A percentile compares a stretch with the other conserved stretches of the same genome.
Evolutionary conservation across 2,113 vertebrate genomes (phyloP).

Genomic region (Polypterus senegalus): DNA sequence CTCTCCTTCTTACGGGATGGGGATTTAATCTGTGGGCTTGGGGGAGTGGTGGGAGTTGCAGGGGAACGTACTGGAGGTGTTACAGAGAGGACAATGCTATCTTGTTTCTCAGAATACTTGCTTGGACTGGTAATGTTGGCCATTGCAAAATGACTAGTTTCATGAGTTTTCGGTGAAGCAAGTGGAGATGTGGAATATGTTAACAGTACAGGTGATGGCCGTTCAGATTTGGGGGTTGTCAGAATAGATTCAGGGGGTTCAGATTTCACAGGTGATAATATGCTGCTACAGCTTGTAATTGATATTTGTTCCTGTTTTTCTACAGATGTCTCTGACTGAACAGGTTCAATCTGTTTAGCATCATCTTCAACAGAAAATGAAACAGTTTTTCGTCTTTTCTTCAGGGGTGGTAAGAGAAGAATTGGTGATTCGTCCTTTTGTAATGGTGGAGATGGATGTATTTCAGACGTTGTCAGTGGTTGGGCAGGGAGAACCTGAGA

Average conservation of each 20-base stretch:
- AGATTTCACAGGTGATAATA: constrained; percentile 23
- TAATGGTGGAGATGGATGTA: constrained; percentile 34
- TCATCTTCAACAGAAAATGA: constrained; percentile 61
- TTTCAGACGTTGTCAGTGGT: no score
- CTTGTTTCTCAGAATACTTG: constrained; percentile 24
- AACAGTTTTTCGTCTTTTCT: constrained; percentile 78
- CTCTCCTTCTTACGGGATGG: constrained; percentile 14
- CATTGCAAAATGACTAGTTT: no score
- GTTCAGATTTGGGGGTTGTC: constrained; percentile 25
- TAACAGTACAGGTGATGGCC: constrained; percentile 8
- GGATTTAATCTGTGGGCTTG: neutral
- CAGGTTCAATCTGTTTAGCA: constrained; percentile 20
- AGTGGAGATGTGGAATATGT: no score
- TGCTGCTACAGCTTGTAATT: no score
- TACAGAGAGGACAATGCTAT: constrained; percentile 30
- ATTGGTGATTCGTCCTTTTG: constrained; percentile 44
- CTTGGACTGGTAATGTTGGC: constrained; percentile 44
- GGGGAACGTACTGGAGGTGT: constrained; percentile 35
- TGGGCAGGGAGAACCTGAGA: no score
- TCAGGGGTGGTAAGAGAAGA: constrained; percentile 67
- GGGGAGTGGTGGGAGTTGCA: constrained; percentile 24
- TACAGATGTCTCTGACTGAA: constrained; percentile 4
- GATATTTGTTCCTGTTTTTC: no score
- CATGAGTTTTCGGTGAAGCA: no score
- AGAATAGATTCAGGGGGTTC: constrained; percentile 29